Evolutionary conservation across 2,888 invertebrate species (phyloP).

Genomic region (Rhorus exstirpatorius): DNA sequence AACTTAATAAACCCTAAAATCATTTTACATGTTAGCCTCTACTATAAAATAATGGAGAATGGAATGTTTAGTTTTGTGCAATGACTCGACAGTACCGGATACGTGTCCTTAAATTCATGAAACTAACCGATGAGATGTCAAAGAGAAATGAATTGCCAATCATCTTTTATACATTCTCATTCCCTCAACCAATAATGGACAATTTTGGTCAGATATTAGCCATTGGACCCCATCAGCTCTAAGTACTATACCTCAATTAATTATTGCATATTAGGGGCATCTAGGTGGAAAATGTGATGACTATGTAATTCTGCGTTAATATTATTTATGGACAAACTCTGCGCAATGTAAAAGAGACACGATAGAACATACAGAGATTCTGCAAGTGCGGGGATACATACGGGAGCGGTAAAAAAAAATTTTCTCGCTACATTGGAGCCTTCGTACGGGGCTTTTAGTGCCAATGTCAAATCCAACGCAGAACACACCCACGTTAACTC

Average conservation of each 20-base stretch:
- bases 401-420: slow-evolving; percentile 48
- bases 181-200: too few species aligned
- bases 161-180: too few species aligned
- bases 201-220: too few species aligned
- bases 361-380: not conserved
- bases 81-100: too few species aligned
- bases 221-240: too few species aligned
- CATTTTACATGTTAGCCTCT: too few species aligned
- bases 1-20: too few species aligned
- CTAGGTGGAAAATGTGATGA: not conserved
- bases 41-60: too few species aligned
- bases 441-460: slow-evolving; percentile 73
- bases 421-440: slow-evolving; percentile 42
- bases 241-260: not conserved
- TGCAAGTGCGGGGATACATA: slow-evolving; percentile 42
- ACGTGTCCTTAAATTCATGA: too few species aligned
- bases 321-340: not conserved
- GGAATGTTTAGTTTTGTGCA: too few species aligned
- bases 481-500: slow-evolving; percentile 74
- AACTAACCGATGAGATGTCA: too few species aligned
- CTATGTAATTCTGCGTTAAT: slow-evolving; percentile 12
- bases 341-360: not conserved
- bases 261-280: not conserved
- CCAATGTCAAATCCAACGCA: slow-evolving; percentile 81
- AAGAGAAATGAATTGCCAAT: too few species aligned